These are phyloP conservation scores for Agriopis marginaria DNA, from an alignment of 2,888 invertebrate genomes.

Conservation along the genomic window DNA sequence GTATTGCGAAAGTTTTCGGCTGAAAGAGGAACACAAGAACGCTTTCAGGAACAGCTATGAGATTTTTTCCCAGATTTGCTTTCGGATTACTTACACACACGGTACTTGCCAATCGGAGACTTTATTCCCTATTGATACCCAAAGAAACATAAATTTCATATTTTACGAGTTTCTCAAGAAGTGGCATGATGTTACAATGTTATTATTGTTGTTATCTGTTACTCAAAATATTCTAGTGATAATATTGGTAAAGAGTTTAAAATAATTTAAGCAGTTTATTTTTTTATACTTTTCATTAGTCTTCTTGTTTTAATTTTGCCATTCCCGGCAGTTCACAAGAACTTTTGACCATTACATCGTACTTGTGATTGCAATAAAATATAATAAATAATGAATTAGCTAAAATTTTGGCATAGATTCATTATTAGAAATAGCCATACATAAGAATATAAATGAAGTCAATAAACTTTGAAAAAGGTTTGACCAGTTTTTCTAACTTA, in stretches of 20 bases:
- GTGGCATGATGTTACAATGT: not conserved
- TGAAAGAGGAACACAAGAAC: constrained; percentile 83
- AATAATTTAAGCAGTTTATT: too few species aligned
- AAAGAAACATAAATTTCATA: constrained; percentile 34
- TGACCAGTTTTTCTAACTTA: not conserved
- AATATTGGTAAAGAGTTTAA: too few species aligned
- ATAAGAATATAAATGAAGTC: not conserved
- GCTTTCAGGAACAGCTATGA: constrained; percentile 78
- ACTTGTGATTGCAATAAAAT: too few species aligned
- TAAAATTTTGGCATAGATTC: too few species aligned
- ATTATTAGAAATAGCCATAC: not conserved
- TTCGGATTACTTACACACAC: constrained; percentile 75
- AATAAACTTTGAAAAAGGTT: not conserved
- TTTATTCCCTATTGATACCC: constrained; percentile 49
- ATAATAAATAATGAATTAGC: too few species aligned
- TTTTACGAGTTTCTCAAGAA: constrained; percentile 15
- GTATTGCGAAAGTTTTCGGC: constrained; percentile 84
- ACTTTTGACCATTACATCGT: too few species aligned
- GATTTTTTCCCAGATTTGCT: constrained; percentile 67
- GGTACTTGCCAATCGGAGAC: constrained; percentile 71
- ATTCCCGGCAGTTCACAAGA: too few species aligned
- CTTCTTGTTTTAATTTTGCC: too few species aligned
- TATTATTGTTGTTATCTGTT: too few species aligned
- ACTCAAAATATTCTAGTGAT: not conserved
- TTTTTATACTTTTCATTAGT: too few species aligned